Evolutionary conservation across 2,888 invertebrate species (phyloP).

Genomic region (Drosophila villosipedis): DNA sequence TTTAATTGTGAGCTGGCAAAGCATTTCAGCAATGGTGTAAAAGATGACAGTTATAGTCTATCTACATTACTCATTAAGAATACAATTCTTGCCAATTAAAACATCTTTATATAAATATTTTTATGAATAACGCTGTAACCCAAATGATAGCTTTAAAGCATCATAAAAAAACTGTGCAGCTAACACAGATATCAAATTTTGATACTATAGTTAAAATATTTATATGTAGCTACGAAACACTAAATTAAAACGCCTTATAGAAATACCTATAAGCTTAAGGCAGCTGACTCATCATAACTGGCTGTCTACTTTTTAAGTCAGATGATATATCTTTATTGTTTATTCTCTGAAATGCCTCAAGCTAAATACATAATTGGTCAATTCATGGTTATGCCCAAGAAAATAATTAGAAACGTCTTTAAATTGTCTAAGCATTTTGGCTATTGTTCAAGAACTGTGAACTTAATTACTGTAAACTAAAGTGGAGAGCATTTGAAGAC

Average conservation of each 20-base stretch:
- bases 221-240: neutral
- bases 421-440: constrained; percentile 34
- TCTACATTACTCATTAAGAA: constrained; percentile 5
- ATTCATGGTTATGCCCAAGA: constrained; percentile 35
- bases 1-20: constrained; percentile 39
- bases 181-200: neutral
- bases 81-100: constrained; percentile 1
- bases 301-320: constrained; percentile 1
- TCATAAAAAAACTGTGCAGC: neutral
- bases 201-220: neutral
- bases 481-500: constrained; percentile 28
- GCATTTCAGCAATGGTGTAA: constrained; percentile 18
- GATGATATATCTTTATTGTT: constrained; percentile 12
- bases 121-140: neutral
- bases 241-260: neutral
- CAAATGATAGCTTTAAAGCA: neutral
- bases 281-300: neutral
- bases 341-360: constrained; percentile 22
- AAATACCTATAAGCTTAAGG: neutral
- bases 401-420: constrained; percentile 26
- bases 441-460: constrained; percentile 43
- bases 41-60: neutral
- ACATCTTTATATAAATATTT: neutral
- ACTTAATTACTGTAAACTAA: constrained; percentile 59
- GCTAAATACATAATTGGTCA: constrained; percentile 38